These are phyloP conservation scores for Gandaritis pyraliata DNA, from an alignment of 2,888 invertebrate species.

Conservation along the genomic window DNA sequence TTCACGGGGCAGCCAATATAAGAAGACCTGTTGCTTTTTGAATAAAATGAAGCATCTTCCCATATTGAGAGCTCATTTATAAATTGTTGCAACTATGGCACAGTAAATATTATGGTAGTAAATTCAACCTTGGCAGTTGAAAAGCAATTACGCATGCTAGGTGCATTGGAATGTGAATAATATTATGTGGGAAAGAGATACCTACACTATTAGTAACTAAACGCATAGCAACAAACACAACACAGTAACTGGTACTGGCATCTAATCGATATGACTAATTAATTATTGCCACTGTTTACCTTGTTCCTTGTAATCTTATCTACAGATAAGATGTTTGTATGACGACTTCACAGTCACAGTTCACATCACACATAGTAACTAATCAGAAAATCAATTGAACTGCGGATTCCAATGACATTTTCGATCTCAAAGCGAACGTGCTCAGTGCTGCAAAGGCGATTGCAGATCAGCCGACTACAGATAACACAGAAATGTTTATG, in stretches of 20 bases:
- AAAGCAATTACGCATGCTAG: slow-evolving; percentile 53
- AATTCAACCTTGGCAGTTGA: slow-evolving; percentile 48
- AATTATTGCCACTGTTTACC: neutral
- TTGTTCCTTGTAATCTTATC: slow-evolving; percentile 2
- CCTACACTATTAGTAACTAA: slow-evolving; percentile 2
- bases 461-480: neutral
- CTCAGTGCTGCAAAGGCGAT: slow-evolving; percentile 13
- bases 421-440: slow-evolving; percentile 28
- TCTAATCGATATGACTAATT: neutral
- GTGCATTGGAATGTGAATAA: slow-evolving; percentile 47
- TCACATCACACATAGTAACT: slow-evolving; percentile 4
- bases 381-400: slow-evolving; percentile 26
- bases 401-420: slow-evolving; percentile 13
- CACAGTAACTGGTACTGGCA: slow-evolving; percentile 1
- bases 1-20: slow-evolving; percentile 36
- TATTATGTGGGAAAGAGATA: slow-evolving; percentile 21
- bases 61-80: slow-evolving; percentile 29
- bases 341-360: neutral
- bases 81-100: slow-evolving; percentile 23
- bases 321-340: neutral
- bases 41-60: slow-evolving; percentile 19
- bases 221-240: too few relatives aligned
- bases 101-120: slow-evolving; percentile 22
- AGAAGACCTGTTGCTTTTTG: slow-evolving; percentile 40
- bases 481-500: neutral